Conservation (phyloP, 2,113 vertebrate genomes). For the Paraplagusia blochii region DNA sequence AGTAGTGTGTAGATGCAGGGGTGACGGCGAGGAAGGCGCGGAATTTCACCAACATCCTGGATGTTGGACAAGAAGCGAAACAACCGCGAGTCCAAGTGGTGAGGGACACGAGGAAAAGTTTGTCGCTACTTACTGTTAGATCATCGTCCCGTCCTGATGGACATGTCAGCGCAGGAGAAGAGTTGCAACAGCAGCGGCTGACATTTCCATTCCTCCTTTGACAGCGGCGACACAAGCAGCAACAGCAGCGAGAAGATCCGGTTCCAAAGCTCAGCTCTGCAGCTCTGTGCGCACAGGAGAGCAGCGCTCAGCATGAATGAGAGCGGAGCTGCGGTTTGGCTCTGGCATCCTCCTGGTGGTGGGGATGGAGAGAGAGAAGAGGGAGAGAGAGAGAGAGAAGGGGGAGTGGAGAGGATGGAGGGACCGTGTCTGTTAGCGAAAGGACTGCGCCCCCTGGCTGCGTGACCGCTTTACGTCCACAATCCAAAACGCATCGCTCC, state of each 20-base stretch:
- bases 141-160: constrained; percentile 49
- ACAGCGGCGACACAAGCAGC: constrained; percentile 15
- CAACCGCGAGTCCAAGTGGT: constrained; percentile 3
- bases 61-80: neutral
- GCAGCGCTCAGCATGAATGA: constrained; percentile 84
- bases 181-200: constrained; percentile 49
- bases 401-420: constrained; percentile 65
- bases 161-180: constrained; percentile 54
- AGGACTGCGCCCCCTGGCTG: constrained; percentile 58
- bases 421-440: constrained; percentile 58
- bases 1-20: neutral
- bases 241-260: constrained; percentile 11
- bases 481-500: constrained; percentile 15
- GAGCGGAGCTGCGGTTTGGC: constrained; percentile 73
- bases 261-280: constrained; percentile 60
- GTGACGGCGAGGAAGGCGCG: constrained; percentile 1
- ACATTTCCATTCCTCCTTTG: constrained; percentile 47
- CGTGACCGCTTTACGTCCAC: neutral
- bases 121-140: constrained; percentile 65
- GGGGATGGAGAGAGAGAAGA: constrained; percentile 60
- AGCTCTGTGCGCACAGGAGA: constrained; percentile 61
- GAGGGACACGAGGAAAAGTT: constrained; percentile 45
- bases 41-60: constrained; percentile 36
- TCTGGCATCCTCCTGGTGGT: constrained; percentile 65
- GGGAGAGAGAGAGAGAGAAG: constrained; percentile 60